phyloP scores from a whole-genome alignment of 2,113 vertebrate genomes.

The Ovis canadensis region DNA sequence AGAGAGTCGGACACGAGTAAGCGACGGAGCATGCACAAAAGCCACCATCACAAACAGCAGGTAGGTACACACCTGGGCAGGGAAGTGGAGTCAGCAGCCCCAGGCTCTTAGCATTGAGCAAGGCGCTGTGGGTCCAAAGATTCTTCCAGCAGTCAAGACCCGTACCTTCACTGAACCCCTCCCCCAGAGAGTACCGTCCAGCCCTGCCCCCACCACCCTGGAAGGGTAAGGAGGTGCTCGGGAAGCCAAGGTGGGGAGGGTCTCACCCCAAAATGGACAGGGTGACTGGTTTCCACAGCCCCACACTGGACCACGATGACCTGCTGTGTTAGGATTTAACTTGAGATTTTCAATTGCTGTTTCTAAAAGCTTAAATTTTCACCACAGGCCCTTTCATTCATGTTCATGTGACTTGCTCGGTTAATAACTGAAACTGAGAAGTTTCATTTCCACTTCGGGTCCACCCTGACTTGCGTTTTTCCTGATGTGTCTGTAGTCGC shows the following conservation, averaged over 20 bases:
- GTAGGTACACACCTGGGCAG: background rate
- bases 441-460: constrained; percentile 34
- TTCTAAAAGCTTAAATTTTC: constrained; percentile 23
- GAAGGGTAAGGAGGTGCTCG: background rate
- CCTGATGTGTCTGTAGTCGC: background rate
- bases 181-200: fast-evolving
- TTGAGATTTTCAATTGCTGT: background rate
- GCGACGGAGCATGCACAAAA: background rate
- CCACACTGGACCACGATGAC: background rate
- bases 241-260: background rate
- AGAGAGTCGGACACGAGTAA: background rate
- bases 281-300: background rate
- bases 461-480: background rate
- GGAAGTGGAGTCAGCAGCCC: background rate
- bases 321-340: background rate
- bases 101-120: background rate
- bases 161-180: background rate
- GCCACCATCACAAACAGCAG: background rate
- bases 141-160: background rate
- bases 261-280: background rate
- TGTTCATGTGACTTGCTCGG: background rate
- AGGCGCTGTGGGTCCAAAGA: background rate
- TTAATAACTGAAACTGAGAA: constrained; percentile 19
- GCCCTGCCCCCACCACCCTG: background rate
- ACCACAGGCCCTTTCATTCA: background rate